Conservation (phyloP, 1,140 invertebrate species). For the Drosophila varians region DNA sequence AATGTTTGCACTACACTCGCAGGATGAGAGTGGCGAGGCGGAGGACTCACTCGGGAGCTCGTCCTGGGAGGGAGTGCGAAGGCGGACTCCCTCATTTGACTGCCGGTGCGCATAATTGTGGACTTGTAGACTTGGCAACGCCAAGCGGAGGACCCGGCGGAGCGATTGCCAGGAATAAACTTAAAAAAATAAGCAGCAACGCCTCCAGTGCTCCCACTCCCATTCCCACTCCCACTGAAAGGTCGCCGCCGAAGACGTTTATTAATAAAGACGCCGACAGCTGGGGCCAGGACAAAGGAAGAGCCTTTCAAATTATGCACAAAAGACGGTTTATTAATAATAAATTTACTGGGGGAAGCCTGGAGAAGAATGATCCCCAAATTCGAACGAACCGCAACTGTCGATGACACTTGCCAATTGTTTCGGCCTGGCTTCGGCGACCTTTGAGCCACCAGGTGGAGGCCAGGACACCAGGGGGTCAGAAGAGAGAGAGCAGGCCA, state of each 20-base stretch:
- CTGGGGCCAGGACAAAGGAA: constrained; percentile 4
- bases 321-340: constrained; percentile 77
- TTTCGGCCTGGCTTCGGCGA: neutral
- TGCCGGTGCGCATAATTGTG: constrained; percentile 74
- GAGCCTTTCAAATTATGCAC: constrained; percentile 54
- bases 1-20: constrained; percentile 61
- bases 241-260: constrained; percentile 25
- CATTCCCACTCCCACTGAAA: constrained; percentile 4
- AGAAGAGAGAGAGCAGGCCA: neutral
- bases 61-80: neutral
- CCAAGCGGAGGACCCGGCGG: constrained; percentile 43
- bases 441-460: neutral
- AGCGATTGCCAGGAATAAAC: constrained; percentile 50
- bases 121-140: constrained; percentile 70
- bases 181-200: constrained; percentile 52
- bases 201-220: constrained; percentile 10
- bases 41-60: neutral
- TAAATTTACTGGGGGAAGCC: constrained; percentile 24
- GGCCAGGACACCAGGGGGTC: neutral
- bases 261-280: constrained; percentile 43
- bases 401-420: constrained; percentile 53
- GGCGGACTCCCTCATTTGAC: constrained; percentile 52
- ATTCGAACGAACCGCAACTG: constrained; percentile 26
- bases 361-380: neutral
- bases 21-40: constrained; percentile 1